phyloP scores from a whole-genome alignment of 2,888 invertebrate species.

The Ophioninae sp. region DNA sequence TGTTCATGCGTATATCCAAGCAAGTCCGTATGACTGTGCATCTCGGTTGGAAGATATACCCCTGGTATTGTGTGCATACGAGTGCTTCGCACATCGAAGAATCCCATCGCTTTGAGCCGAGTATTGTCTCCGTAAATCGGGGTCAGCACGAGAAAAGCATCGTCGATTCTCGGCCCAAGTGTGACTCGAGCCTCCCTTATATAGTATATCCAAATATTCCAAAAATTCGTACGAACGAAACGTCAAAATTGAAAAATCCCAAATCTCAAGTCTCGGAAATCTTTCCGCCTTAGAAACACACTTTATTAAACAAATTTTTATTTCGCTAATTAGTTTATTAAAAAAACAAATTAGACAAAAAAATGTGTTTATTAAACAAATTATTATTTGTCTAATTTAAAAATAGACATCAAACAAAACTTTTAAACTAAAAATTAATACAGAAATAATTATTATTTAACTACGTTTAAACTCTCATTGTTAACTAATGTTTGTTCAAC shows the following conservation, averaged over 20 bases:
- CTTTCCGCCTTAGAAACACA: too few species aligned
- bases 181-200: slow-evolving; percentile 4
- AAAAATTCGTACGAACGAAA: background rate
- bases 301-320: too few species aligned
- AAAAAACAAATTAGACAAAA: too few species aligned
- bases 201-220: background rate
- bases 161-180: background rate
- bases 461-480: too few species aligned
- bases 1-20: background rate
- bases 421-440: too few species aligned
- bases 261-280: too few species aligned
- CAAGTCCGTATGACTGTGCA: background rate
- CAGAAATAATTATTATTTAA: too few species aligned
- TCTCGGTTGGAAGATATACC: slow-evolving; percentile 26
- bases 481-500: too few species aligned
- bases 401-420: too few species aligned
- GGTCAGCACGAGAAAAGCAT: slow-evolving; percentile 59
- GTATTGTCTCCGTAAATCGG: slow-evolving; percentile 69
- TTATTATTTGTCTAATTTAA: too few species aligned
- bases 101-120: slow-evolving; percentile 56
- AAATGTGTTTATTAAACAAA: too few species aligned
- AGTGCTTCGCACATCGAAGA: slow-evolving; percentile 65
- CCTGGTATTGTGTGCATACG: slow-evolving; percentile 65
- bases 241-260: background rate
- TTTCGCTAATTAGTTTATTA: too few species aligned